Evolutionary conservation across 1,140 invertebrate genomes (phyloP), one percentile per base, ranked within the genome.

Genomic region (Ceratosolen fusciceps): DNA sequence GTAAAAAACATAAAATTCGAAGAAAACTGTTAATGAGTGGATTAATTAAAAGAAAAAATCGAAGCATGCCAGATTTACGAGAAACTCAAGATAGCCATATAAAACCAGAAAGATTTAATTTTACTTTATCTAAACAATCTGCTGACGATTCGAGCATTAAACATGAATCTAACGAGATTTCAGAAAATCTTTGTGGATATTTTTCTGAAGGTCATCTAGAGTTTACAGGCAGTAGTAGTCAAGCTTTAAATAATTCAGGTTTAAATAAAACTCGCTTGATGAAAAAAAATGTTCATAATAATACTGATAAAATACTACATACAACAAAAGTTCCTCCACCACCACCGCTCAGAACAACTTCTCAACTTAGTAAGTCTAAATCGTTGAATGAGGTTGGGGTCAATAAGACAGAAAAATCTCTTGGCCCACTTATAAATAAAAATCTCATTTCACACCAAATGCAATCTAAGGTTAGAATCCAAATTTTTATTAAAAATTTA

Each of bases 21-120:
- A 92, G 96, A 85, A 97, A 97, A 88, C 84, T 97, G 0, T 85
- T 98, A 1, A 97, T 97, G 96, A 96, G 96, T 34, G 96, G 96
- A 1, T 90, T 97, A 72, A 97, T 97, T 47, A 92, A 94, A 81
- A 91, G 96, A 43, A 98, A 97, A 88, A 98, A 98, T 87, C 91
- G 96, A 80, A 97, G 96, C 77, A 96, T 98, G 95, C 96, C 96
- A 0, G 96, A 98, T 91, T 90, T 98, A 24, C 93, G 96, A 2
- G 96, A 96, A 86, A 92, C 92, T 2, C 93, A 94, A 79, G 92
- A 92, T 81, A 90, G 88, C 14, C 88, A 87, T 65, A 62, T 76
- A 39, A 84, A 81, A n/a, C 79, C 37, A 3, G 85, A 70, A 49
- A 89, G 88, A 24, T 91, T 91, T 83, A 91, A 89, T 4, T 92